These are phyloP conservation scores for Paramormyrops kingsleyae DNA, from an alignment of 2,113 vertebrate species.

Conservation along the genomic window DNA sequence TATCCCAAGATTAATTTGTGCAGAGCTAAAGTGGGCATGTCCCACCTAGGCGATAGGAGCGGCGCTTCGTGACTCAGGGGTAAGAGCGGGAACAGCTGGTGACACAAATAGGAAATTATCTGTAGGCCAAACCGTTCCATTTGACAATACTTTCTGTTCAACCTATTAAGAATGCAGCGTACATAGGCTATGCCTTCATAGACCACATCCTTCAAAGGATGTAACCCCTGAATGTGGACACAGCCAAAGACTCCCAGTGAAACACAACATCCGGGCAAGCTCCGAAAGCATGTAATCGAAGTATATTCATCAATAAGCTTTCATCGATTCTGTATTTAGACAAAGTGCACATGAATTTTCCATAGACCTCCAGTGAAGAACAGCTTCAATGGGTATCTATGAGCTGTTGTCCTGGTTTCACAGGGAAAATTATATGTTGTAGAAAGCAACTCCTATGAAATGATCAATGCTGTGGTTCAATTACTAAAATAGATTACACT, in stretches of 20 bases:
- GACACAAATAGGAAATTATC: background rate
- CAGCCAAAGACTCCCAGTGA: background rate
- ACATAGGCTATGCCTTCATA: background rate
- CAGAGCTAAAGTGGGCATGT: background rate
- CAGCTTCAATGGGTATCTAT: background rate
- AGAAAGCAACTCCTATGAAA: background rate
- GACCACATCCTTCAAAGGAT: background rate
- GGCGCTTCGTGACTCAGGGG: background rate
- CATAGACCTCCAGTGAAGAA: background rate
- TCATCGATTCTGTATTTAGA: background rate
- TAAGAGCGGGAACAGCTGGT: background rate
- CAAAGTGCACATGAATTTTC: background rate
- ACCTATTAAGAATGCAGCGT: background rate
- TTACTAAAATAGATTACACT: background rate
- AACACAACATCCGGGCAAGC: background rate
- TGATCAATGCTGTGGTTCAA: background rate
- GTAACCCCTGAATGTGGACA: background rate
- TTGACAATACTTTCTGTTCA: background rate
- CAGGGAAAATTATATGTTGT: background rate
- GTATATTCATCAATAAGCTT: background rate
- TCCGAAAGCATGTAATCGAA: background rate
- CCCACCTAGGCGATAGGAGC: background rate
- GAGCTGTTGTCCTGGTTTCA: background rate
- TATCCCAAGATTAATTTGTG: background rate
- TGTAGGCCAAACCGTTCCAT: background rate